Evolutionary conservation across 2,888 invertebrate species (phyloP), one percentile per base, ranked within the genome.

Genomic region (Trypoxylon attenuatum): DNA sequence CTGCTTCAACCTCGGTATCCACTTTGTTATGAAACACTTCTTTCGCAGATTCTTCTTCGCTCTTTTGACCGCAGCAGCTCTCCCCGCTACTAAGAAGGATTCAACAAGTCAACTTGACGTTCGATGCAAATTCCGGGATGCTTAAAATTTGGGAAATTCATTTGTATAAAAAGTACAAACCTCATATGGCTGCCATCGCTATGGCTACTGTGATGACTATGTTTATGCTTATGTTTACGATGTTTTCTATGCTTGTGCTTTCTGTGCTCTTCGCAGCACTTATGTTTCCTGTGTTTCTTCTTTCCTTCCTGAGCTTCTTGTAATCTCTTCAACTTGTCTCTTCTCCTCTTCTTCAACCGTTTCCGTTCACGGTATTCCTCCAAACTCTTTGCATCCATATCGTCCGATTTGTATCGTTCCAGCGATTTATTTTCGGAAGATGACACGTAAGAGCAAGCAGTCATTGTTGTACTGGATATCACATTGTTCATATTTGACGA

Each of bases 161-260:
- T 13, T 1, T 5, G 5, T 1, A 5, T 10, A 19, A 42, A 42
- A 5, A 42, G 21, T 50, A 42, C 73, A 41, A 60, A 83, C 84
- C 84, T 84, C 38, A 87, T 84, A 39, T 89, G 88, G 72, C 90
- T 90, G 42, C 90, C 90, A 88, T 81, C 92, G 91, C 86, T 94
- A 91, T 93, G 91, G 81, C 93, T 94, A 84, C 93, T 92, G 79
- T 94, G 94, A 87, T 94, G 94, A 73, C 91, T 91, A 79, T 94
- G 93, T 64, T 91, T 92, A 83, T 94, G 94, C 85, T 94, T 94
- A 76, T 94, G 94, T 80, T 94, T 94, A 61, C 90, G 90, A 59
- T 91, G 90, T 73, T 87, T 85, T 63, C 86, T 86, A 51, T 87
- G 88, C 53, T 82, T 86, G 73, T 92, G 92, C 77, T 92, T 93